Evolutionary conservation across 2,113 vertebrate genomes (phyloP).

Genomic region (Mastomys natalensis): DNA sequence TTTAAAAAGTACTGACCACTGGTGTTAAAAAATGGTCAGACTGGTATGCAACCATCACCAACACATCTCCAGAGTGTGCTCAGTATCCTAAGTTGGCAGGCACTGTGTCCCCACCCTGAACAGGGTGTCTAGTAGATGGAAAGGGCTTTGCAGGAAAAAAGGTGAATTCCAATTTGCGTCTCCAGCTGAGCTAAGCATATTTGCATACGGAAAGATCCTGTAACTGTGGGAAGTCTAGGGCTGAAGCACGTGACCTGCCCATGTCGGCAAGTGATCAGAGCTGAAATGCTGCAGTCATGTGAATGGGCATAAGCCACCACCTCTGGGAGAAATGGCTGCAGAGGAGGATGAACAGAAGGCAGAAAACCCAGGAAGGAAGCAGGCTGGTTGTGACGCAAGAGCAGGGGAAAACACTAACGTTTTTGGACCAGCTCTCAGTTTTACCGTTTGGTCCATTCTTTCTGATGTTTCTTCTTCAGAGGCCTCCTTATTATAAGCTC

Average conservation of each 20-base stretch:
- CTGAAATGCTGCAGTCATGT: not conserved
- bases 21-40: not conserved
- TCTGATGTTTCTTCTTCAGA: constrained; percentile 22
- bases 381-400: not conserved
- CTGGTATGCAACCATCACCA: not conserved
- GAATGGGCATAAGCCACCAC: not conserved
- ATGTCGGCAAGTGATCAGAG: not conserved
- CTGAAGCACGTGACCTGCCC: not conserved
- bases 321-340: not conserved
- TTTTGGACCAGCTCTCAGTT: not conserved
- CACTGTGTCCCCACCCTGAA: not conserved
- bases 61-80: constrained; percentile 14
- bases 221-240: constrained; percentile 2
- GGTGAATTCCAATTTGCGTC: constrained; percentile 27
- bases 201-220: constrained; percentile 31
- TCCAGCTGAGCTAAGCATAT: constrained; percentile 6
- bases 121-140: not conserved
- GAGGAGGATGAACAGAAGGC: not conserved
- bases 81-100: not conserved
- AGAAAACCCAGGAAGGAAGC: not conserved
- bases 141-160: constrained; percentile 29
- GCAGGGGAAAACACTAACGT: not conserved
- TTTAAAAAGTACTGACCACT: not conserved
- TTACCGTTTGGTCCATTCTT: not conserved
- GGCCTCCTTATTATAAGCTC: not conserved